These are phyloP conservation scores for Dexiosoma caninum DNA, from an alignment of 2,888 invertebrate genomes.

Conservation along the genomic window DNA sequence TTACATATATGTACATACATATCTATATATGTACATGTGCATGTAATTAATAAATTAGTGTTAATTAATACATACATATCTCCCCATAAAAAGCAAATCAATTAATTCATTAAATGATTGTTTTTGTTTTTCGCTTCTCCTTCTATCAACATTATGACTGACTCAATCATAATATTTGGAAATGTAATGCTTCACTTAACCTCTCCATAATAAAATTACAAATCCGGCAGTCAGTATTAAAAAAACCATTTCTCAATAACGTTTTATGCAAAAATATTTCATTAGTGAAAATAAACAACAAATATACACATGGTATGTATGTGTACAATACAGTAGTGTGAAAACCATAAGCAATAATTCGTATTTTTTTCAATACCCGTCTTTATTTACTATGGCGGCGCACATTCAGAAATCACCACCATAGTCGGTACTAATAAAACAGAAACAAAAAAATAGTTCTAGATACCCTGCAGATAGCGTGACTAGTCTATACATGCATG, in stretches of 20 bases:
- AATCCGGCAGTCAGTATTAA: background rate
- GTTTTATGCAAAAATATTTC: conserved; percentile 33
- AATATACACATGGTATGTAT: background rate
- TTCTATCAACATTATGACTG: background rate
- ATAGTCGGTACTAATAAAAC: too few relatives aligned
- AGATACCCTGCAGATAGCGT: too few relatives aligned
- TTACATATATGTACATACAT: too few relatives aligned
- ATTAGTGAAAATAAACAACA: conserved; percentile 32
- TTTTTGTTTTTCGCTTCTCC: background rate
- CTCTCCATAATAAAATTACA: conserved; percentile 5
- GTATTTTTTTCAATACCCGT: too few relatives aligned
- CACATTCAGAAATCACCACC: too few relatives aligned
- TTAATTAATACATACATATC: background rate
- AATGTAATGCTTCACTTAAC: conserved; percentile 38
- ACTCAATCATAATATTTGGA: conserved; percentile 13
- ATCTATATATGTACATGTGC: too few relatives aligned
- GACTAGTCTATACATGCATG: too few relatives aligned
- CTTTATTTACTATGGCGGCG: too few relatives aligned
- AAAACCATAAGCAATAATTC: too few relatives aligned
- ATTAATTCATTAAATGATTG: background rate
- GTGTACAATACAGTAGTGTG: too few relatives aligned
- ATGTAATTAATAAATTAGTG: too few relatives aligned
- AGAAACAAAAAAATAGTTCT: too few relatives aligned
- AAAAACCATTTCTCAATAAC: conserved; percentile 26
- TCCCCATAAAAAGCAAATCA: background rate